Percentiles rank a stretch among this genome's conserved stretches.
Conservation (phyloP, 2,113 vertebrate genomes). For the Xenopus laevis region DNA sequence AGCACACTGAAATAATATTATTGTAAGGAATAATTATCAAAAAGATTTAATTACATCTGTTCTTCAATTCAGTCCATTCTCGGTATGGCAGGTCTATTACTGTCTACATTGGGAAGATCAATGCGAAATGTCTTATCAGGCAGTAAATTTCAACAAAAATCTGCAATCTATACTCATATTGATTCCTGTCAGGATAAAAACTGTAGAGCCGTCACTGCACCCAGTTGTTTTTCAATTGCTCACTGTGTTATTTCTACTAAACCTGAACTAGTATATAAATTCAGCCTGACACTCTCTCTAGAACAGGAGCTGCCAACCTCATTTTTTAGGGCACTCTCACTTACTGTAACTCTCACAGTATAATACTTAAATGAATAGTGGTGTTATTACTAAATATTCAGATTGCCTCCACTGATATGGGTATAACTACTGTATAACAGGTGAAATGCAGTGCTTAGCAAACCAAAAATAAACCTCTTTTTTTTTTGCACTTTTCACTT, state of each 20-base stretch:
- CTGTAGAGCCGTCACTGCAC: conserved; percentile 48
- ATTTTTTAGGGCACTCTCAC: too few relatives aligned
- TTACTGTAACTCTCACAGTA: too few relatives aligned
- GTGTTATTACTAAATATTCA: too few relatives aligned
- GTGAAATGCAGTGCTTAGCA: too few relatives aligned
- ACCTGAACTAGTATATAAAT: conserved; percentile 49
- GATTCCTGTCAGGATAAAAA: conserved; percentile 63
- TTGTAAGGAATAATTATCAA: conserved; percentile 37
- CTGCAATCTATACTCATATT: conserved; percentile 51
- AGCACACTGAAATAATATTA: conserved; percentile 45
- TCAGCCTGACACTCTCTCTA: too few relatives aligned
- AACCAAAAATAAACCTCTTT: too few relatives aligned
- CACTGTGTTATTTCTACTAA: conserved; percentile 50
- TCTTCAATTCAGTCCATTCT: conserved; percentile 50
- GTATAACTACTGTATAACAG: too few relatives aligned
- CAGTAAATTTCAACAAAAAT: conserved; percentile 51
- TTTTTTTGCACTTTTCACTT: too few relatives aligned
- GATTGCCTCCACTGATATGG: too few relatives aligned
- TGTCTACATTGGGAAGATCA: conserved; percentile 57
- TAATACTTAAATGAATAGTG: too few relatives aligned
- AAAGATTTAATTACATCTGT: conserved; percentile 49
- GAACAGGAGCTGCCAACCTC: too few relatives aligned
- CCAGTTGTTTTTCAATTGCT: conserved; percentile 55
- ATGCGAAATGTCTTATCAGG: conserved; percentile 55
- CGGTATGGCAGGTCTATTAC: conserved; percentile 51